Evolutionary conservation across 1,140 invertebrate species (phyloP).

Genomic region (Zaprionus nigranus): DNA sequence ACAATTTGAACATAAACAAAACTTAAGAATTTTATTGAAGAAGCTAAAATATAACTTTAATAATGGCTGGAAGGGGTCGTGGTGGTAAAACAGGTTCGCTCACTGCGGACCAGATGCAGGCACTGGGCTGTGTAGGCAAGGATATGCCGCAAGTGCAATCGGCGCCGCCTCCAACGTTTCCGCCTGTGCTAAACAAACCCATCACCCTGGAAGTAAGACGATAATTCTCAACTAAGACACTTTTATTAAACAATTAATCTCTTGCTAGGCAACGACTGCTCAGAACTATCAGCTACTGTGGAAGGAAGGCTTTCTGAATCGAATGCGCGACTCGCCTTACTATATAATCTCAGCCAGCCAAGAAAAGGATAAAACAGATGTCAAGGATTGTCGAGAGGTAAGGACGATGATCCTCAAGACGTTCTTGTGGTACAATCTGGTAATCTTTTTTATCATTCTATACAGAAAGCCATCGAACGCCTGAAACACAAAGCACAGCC

Average conservation of each 20-base stretch:
- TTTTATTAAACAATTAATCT: not conserved
- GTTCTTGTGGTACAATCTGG: no score
- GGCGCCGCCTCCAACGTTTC: conserved; percentile 89
- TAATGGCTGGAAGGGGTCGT: conserved; percentile 84
- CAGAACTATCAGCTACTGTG: conserved; percentile 79
- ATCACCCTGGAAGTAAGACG: conserved; percentile 84
- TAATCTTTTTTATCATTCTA: not conserved
- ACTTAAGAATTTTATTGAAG: not conserved
- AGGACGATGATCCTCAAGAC: not conserved
- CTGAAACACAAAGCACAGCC: conserved; percentile 85
- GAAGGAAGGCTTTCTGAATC: conserved; percentile 81
- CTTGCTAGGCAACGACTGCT: conserved; percentile 60
- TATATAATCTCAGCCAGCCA: conserved; percentile 87
- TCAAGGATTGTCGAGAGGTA: conserved; percentile 71
- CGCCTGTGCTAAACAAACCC: conserved; percentile 87
- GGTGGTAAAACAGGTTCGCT: conserved; percentile 87
- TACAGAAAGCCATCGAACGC: conserved; percentile 87
- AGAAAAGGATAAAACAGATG: conserved; percentile 82
- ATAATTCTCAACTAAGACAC: not conserved
- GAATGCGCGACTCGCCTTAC: conserved; percentile 86
- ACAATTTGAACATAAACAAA: conserved; percentile 30
- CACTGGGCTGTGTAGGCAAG: conserved; percentile 86
- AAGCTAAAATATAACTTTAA: conserved; percentile 1
- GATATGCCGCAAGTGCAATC: conserved; percentile 87
- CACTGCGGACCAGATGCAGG: conserved; percentile 86